These are phyloP conservation scores for Timandra comae DNA, from an alignment of 2,888 invertebrate species.

Conservation along the genomic window DNA sequence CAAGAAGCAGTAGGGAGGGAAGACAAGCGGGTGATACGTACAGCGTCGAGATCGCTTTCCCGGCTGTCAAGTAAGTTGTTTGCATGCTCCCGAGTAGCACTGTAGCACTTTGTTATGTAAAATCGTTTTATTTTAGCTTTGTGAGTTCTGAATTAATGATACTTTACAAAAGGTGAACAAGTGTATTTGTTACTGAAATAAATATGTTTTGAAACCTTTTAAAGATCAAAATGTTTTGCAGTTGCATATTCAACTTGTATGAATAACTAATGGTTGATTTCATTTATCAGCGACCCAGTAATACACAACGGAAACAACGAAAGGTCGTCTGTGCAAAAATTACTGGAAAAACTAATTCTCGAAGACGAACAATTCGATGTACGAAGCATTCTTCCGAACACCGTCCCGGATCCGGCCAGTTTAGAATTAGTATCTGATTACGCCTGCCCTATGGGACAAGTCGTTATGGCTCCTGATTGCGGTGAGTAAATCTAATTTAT, in stretches of 20 bases:
- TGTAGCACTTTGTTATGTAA: constrained; percentile 27
- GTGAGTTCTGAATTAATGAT: constrained; percentile 13
- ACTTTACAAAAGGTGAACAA: constrained; percentile 1
- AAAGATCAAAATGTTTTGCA: too few species aligned
- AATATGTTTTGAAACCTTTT: constrained; percentile 1
- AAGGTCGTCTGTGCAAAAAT: constrained; percentile 86
- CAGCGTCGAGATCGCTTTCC: constrained; percentile 93
- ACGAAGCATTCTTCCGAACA: constrained; percentile 93
- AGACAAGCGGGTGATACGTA: constrained; percentile 93
- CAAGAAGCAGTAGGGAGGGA: constrained; percentile 83
- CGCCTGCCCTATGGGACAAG: constrained; percentile 94
- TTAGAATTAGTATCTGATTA: constrained; percentile 92
- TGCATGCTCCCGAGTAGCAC: constrained; percentile 43
- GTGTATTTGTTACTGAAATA: neutral
- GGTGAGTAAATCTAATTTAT: constrained; percentile 72
- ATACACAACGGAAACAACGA: constrained; percentile 91
- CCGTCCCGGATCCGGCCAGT: constrained; percentile 94
- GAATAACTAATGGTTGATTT: too few species aligned
- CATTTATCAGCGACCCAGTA: constrained; percentile 92
- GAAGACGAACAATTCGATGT: constrained; percentile 97
- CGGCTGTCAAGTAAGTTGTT: constrained; percentile 89
- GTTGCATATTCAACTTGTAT: too few species aligned
- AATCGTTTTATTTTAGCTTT: constrained; percentile 15
- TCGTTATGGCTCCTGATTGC: constrained; percentile 94
- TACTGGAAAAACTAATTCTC: constrained; percentile 92